These are phyloP conservation scores for Coleophora flavipennella DNA, from an alignment of 2,888 invertebrate species.

Conservation along the genomic window DNA sequence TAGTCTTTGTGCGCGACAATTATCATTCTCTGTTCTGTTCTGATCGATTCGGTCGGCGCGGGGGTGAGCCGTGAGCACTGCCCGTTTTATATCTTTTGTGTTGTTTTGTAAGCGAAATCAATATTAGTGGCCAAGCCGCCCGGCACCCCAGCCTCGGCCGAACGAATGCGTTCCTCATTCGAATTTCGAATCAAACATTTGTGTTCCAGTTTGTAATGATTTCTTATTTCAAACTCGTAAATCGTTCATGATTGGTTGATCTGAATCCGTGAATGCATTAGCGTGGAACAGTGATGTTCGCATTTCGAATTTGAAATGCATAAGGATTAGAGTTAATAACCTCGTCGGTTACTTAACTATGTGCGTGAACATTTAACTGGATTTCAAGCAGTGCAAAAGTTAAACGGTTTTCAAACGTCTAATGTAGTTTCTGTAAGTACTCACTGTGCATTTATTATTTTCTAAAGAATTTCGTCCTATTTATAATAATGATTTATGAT, in stretches of 20 bases:
- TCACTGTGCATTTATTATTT: no score
- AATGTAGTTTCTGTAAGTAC: no score
- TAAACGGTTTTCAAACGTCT: no score
- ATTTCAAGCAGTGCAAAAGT: no score
- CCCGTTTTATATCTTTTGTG: constrained; percentile 70
- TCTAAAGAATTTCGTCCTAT: no score
- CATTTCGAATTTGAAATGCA: background rate
- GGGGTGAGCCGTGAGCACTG: constrained; percentile 53
- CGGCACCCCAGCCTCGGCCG: constrained; percentile 13
- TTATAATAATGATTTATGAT: no score
- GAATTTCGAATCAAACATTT: background rate
- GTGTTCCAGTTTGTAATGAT: no score
- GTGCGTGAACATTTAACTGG: no score
- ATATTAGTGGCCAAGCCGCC: constrained; percentile 53
- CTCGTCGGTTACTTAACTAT: no score
- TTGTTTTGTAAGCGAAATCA: constrained; percentile 69
- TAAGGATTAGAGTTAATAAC: no score
- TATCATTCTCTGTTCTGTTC: constrained; percentile 48
- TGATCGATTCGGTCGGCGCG: constrained; percentile 65
- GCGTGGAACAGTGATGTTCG: background rate
- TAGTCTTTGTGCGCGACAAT: constrained; percentile 71
- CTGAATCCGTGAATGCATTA: background rate
- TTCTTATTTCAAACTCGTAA: no score
- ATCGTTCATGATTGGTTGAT: no score
- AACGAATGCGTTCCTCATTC: constrained; percentile 24